Conservation (phyloP, 37 sponge, comb jelly and placozoan species). For the Corticium candelabrum region DNA sequence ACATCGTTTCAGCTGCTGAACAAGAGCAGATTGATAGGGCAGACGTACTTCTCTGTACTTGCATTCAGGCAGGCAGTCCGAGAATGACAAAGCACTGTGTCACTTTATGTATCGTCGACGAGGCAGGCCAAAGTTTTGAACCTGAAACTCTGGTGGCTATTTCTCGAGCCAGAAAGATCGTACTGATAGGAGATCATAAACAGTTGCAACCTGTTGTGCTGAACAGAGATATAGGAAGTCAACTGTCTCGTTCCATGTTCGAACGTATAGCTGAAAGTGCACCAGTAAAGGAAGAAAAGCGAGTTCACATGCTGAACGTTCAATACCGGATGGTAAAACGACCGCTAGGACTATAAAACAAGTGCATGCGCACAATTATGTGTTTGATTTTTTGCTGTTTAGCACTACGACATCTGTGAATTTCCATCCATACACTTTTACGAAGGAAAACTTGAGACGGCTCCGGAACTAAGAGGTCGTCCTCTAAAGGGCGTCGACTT, state of each 20-base stretch:
- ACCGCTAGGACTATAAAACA: background rate
- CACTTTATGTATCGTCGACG: background rate
- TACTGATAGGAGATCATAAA: background rate
- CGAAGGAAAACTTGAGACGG: background rate
- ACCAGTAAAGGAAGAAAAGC: no score
- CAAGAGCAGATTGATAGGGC: background rate
- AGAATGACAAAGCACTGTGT: background rate
- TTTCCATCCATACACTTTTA: background rate
- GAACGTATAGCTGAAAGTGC: background rate
- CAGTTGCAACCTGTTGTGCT: background rate
- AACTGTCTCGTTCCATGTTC: background rate
- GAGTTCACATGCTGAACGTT: background rate
- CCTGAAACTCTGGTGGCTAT: background rate
- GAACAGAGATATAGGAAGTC: background rate
- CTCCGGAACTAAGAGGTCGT: background rate
- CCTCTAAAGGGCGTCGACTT: background rate
- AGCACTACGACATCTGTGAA: background rate
- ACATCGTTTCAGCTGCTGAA: background rate
- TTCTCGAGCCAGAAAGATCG: background rate
- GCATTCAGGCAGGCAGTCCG: background rate
- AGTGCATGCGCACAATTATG: background rate
- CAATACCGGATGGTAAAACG: constrained; percentile 1
- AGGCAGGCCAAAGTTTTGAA: background rate
- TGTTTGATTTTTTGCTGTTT: background rate
- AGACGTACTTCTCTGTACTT: background rate